Conservation (phyloP, 2,797 vertebrate species). For the Molossus molossus region DNA sequence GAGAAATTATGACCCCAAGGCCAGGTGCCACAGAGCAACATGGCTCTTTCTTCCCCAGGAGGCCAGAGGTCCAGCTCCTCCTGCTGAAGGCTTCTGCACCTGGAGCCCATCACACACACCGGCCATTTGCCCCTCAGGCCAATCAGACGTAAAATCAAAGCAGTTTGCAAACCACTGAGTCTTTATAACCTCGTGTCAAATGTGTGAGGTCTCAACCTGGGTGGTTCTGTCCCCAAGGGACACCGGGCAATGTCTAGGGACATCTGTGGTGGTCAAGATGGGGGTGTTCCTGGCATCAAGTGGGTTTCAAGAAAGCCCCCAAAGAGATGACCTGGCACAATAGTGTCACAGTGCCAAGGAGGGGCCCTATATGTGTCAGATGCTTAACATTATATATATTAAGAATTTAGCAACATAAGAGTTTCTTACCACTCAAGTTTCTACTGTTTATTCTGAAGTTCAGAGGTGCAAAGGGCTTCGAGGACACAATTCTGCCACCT, state of each 20-base stretch:
- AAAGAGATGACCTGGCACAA: not conserved
- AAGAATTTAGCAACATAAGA: not conserved
- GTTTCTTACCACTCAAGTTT: slow-evolving; percentile 98
- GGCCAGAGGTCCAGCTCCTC: not conserved
- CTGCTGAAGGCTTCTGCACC: not conserved
- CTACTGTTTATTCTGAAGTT: slow-evolving; percentile 99
- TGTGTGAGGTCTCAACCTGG: not conserved
- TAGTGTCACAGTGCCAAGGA: not conserved
- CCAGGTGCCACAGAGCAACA: not conserved
- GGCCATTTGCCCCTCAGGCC: not conserved
- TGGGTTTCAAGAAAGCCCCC: no score
- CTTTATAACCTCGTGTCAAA: not conserved
- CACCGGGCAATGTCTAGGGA: not conserved
- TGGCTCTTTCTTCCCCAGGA: not conserved
- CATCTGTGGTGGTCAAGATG: not conserved
- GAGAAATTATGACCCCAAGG: not conserved
- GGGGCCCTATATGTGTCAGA: rapidly evolving
- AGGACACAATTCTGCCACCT: slow-evolving; percentile 99
- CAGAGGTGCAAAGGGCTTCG: slow-evolving; percentile 99
- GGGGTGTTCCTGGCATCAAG: not conserved
- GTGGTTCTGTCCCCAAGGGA: not conserved
- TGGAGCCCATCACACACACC: not conserved
- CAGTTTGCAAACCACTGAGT: not conserved
- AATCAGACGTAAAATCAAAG: not conserved
- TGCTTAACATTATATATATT: rapidly evolving